Conservation (phyloP, 2,888 invertebrate genomes). For the Pristionchus exspectatus region DNA sequence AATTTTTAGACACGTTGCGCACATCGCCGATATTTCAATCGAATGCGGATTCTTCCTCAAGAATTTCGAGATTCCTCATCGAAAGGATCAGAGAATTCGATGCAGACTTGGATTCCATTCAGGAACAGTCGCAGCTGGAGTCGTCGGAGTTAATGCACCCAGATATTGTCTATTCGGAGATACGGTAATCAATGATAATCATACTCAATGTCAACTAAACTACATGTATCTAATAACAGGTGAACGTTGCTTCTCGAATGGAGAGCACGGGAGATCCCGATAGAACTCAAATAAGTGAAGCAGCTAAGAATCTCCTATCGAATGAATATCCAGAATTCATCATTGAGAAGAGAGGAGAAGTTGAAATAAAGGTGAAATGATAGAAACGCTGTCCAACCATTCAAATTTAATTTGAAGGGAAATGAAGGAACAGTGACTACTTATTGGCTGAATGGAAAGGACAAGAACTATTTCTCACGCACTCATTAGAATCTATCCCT, state of each 20-base stretch:
- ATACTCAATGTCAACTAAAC: neutral
- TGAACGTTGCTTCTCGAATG: constrained; percentile 66
- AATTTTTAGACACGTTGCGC: constrained; percentile 60
- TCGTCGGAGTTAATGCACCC: constrained; percentile 65
- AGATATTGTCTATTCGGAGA: constrained; percentile 71
- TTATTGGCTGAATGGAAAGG: constrained; percentile 67
- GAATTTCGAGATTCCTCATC: constrained; percentile 63
- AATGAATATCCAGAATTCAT: constrained; percentile 65
- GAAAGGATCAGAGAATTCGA: constrained; percentile 57
- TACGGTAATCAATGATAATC: constrained; percentile 58
- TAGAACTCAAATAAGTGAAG: constrained; percentile 62
- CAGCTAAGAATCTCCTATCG: constrained; percentile 57
- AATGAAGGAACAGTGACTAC: constrained; percentile 68
- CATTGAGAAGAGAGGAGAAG: constrained; percentile 60
- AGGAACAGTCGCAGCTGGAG: constrained; percentile 67
- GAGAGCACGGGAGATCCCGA: constrained; percentile 64
- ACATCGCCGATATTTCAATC: constrained; percentile 62
- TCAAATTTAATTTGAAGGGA: constrained; percentile 62
- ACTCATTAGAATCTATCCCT: neutral
- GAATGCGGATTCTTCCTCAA: constrained; percentile 57
- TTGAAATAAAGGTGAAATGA: constrained; percentile 58
- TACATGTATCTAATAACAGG: constrained; percentile 53
- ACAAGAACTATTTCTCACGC: constrained; percentile 57
- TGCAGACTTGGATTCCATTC: constrained; percentile 65
- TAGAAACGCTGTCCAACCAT: neutral